Evolutionary conservation across 2,888 invertebrate genomes (phyloP).

Genomic region (Microplitis manilae): DNA sequence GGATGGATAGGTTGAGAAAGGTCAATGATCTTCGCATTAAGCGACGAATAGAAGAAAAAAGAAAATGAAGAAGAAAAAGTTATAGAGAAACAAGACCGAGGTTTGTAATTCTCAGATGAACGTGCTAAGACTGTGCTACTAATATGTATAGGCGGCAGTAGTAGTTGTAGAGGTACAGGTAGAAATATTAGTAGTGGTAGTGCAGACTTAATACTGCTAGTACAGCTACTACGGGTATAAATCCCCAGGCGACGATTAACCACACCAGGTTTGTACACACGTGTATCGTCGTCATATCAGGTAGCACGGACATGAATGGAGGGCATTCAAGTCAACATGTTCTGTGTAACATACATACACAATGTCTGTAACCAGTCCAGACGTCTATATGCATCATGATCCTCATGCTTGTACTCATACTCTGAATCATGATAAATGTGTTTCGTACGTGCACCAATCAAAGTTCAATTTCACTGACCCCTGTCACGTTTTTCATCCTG

Average conservation of each 20-base stretch:
- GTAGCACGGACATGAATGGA: conserved; percentile 41
- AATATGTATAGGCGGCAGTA: not conserved
- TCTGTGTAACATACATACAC: not conserved
- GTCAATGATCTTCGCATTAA: conserved; percentile 46
- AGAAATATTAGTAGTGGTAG: not conserved
- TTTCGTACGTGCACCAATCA: conserved; percentile 20
- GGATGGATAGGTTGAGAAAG: conserved; percentile 27
- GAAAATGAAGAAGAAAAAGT: conserved; percentile 33
- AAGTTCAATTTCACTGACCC: conserved; percentile 14
- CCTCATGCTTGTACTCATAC: not conserved
- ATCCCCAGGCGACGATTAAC: conserved; percentile 21
- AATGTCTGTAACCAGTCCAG: conserved; percentile 2
- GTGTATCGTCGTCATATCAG: conserved; percentile 42
- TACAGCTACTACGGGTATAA: conserved; percentile 8
- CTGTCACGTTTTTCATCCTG: not conserved
- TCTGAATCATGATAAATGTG: conserved; percentile 20
- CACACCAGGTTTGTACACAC: conserved; percentile 30
- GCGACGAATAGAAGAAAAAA: not conserved
- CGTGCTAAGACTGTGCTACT: conserved; percentile 33
- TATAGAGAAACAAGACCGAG: conserved; percentile 42
- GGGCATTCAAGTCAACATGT: conserved; percentile 43
- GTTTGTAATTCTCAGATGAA: conserved; percentile 47
- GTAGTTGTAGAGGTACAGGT: not conserved
- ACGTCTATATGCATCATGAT: conserved; percentile 33
- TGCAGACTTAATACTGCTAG: conserved; percentile 3